Base-by-base conservation (phyloP, 2,888 invertebrate genomes). In the Phorcus lineatus region DNA sequence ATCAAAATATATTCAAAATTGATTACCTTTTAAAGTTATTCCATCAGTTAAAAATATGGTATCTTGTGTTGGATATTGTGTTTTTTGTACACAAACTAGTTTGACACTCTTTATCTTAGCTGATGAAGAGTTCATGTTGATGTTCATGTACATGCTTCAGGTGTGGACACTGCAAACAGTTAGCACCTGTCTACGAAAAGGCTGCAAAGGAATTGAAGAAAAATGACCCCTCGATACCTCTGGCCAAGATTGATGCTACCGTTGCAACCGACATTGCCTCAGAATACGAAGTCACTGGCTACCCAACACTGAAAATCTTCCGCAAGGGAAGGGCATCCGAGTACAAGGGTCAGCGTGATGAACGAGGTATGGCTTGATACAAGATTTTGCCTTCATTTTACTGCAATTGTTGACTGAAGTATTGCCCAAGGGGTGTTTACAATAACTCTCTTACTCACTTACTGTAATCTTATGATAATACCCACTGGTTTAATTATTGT, bases 291-390 rank as follows among this genome's bases (percentile, higher is more conserved):
- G 92, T 95, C 47, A 89, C 92, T 11, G 94, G 94, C 9, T 95
- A 94, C 85, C 95, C 95, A 16, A 94, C 95, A 1, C 84, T 95
- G 77, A 94, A 94, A 82, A 91, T 95, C 80, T 95, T 94, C 90
- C 91, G 94, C 62, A 90, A 90, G 22, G 85, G 92, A 87, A 85
- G 92, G 74, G 90, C 91, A 11, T 94, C 92, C 85, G 94, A 94
- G 31, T 95, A 94, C 90, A 94, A 94, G 80, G 95, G 95, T 16
- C 91, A 91, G 22, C 86, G 93, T 79, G 92, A 92, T 81, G 89
- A 92, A 52, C 87, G 89, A 78, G 93, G 94, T 94, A 89, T 83
- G n/a, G 87, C 28, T 36, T 77, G 1, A 22, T 70, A 62, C 78
- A 85, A 11, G 1, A 47, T 47, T 47, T 47, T 1, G 6, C 11